These are phyloP conservation scores for Drosophila pseudotakahashii DNA, from an alignment of 2,888 invertebrate genomes.

Conservation along the genomic window DNA sequence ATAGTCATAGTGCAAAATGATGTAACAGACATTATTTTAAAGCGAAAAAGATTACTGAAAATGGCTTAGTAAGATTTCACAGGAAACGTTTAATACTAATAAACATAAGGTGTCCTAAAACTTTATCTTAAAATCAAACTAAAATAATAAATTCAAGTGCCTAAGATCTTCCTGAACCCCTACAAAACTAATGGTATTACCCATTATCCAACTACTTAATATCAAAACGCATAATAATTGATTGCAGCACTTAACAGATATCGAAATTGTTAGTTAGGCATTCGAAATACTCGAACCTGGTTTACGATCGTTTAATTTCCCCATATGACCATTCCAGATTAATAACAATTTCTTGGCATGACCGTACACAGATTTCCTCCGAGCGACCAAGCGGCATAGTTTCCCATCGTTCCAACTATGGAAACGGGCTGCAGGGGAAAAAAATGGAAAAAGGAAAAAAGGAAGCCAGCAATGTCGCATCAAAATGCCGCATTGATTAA, in stretches of 20 bases:
- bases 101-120: too few relatives aligned
- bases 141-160: background rate
- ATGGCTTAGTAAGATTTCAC: background rate
- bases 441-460: background rate
- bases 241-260: conserved; percentile 34
- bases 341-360: conserved; percentile 37
- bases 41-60: background rate
- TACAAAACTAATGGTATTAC: background rate
- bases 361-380: conserved; percentile 43
- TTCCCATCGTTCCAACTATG: conserved; percentile 59
- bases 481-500: conserved; percentile 72
- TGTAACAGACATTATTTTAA: background rate
- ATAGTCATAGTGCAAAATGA: background rate
- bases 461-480: conserved; percentile 55
- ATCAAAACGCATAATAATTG: conserved; percentile 26
- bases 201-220: background rate
- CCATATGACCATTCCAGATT: conserved; percentile 45
- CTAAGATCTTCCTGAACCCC: background rate
- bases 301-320: conserved; percentile 23
- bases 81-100: background rate
- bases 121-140: background rate
- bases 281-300: conserved; percentile 15
- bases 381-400: conserved; percentile 42
- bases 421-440: conserved; percentile 23
- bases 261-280: conserved; percentile 17